Conservation (phyloP, 2,888 invertebrate species). For the Syrphus vitripennis region DNA sequence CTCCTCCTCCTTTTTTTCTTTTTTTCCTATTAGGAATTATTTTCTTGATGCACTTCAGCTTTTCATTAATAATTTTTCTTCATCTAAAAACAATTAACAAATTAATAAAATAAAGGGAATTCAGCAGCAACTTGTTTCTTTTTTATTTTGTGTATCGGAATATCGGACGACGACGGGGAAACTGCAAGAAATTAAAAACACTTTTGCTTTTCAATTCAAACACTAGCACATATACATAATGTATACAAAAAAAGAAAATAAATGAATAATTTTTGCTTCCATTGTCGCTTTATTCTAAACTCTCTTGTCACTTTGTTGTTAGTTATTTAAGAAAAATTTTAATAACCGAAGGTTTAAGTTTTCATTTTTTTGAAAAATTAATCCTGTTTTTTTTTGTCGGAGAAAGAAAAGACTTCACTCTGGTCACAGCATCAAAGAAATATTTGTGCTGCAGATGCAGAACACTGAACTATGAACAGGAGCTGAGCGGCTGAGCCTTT, state of each 20-base stretch:
- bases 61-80: slow-evolving; percentile 23
- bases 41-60: slow-evolving; percentile 49
- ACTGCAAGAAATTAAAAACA: slow-evolving; percentile 54
- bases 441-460: slow-evolving; percentile 48
- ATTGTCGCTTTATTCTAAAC: slow-evolving; percentile 25
- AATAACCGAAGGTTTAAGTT: slow-evolving; percentile 42
- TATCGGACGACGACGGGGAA: slow-evolving; percentile 21
- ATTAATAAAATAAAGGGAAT: slow-evolving; percentile 23
- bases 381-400: background rate
- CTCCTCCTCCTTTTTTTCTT: slow-evolving; percentile 38
- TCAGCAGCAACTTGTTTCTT: slow-evolving; percentile 25
- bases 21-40: slow-evolving; percentile 47
- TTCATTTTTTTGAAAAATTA: background rate
- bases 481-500: slow-evolving; percentile 57
- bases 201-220: slow-evolving; percentile 63
- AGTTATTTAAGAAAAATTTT: background rate
- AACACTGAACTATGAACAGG: no score
- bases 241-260: slow-evolving; percentile 5
- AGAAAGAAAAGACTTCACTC: slow-evolving; percentile 53
- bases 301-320: slow-evolving; percentile 34
- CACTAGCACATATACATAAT: slow-evolving; percentile 21
- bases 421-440: slow-evolving; percentile 49
- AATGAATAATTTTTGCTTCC: slow-evolving; percentile 19
- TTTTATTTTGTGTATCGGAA: slow-evolving; percentile 7
- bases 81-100: background rate